A percentile compares a stretch with the other conserved stretches of the same genome.
phyloP scores from a whole-genome alignment of 2,888 invertebrate genomes.

The Pristionchus mayeri region DNA sequence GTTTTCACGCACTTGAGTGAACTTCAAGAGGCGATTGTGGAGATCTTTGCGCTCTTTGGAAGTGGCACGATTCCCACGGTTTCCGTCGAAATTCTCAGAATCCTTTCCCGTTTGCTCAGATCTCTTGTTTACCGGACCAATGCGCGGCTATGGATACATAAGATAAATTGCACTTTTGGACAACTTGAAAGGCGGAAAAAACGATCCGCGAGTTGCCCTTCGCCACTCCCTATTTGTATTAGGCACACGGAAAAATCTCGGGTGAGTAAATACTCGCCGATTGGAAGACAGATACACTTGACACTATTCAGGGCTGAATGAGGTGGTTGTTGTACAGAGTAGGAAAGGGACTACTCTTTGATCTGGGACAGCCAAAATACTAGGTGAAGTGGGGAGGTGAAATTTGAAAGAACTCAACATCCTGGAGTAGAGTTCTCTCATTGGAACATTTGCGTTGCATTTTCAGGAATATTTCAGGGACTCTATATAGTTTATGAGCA shows the following conservation, averaged over 20 bases:
- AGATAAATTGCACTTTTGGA: neutral
- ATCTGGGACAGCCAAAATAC: neutral
- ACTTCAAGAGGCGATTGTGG: conserved; percentile 9
- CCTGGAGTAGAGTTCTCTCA: no score
- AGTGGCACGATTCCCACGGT: no score
- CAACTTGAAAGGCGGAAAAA: neutral
- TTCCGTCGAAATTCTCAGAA: no score
- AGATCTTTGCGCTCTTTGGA: no score
- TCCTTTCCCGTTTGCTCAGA: no score
- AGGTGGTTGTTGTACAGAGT: neutral
- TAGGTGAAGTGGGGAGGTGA: no score
- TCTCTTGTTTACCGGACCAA: no score
- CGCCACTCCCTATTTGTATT: conserved; percentile 1
- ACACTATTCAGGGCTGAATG: neutral
- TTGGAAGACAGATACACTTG: conserved; percentile 32
- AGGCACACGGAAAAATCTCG: neutral
- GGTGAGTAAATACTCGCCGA: neutral
- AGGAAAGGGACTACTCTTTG: neutral
- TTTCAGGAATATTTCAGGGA: no score
- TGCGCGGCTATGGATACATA: no score
- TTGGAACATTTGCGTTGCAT: no score
- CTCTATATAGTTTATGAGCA: no score
- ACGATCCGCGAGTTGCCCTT: neutral
- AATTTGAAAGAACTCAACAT: no score
- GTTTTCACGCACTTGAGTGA: conserved; percentile 39